Base-by-base conservation (phyloP, 2,888 invertebrate species). In the Mechanitis mazaeus region DNA sequence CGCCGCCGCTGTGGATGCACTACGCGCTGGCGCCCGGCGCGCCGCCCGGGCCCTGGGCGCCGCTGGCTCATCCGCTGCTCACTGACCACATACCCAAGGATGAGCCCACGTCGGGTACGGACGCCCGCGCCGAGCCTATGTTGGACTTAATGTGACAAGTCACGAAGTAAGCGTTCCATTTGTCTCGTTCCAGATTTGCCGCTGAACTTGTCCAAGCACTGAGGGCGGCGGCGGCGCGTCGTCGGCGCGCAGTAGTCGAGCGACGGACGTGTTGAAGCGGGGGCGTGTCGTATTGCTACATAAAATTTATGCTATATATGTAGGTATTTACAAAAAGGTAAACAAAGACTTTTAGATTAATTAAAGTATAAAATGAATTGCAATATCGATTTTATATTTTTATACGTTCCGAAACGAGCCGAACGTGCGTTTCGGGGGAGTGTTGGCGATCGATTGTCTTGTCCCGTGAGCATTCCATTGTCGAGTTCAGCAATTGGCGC, bases 131-230 rank as follows among this genome's bases (percentile, higher is more conserved):
- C 11, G 6, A 3, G 3, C 31, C 11, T 3, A 7, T 47, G 20
- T 42, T 54, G 28, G 42, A 42, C 42, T 9, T 9, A 11, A 1
- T 42, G 9, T 42, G 42, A 3, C 9, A 3, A 9, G 42, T 9
- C 9, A 9, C 42, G 42, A 50, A 5, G 3, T 50, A 28, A 50
- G 7, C 31, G 50, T 50, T 28, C 3, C 50, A 7, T 50, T 7
- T 59, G n/a, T 38, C 11, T 47, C n/a, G 20, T 93, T 93, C 64
- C 92, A 96, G 96, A 96, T 94, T 94, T 95, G 92, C 96, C 96
- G 85, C 91, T 96, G 85, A 96, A 96, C 91, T 92, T 96, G 91
- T 96, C 96, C 80, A 96, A 96, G 92, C 95, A 96, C 92, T 93
- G 84, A 85, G 73, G 70, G 68, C 55, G 68, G 20, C 55, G 35